Percentiles rank a stretch among this genome's conserved stretches.
Evolutionary conservation across 2,888 invertebrate species (phyloP).

Genomic region (Eulithis prunata): DNA sequence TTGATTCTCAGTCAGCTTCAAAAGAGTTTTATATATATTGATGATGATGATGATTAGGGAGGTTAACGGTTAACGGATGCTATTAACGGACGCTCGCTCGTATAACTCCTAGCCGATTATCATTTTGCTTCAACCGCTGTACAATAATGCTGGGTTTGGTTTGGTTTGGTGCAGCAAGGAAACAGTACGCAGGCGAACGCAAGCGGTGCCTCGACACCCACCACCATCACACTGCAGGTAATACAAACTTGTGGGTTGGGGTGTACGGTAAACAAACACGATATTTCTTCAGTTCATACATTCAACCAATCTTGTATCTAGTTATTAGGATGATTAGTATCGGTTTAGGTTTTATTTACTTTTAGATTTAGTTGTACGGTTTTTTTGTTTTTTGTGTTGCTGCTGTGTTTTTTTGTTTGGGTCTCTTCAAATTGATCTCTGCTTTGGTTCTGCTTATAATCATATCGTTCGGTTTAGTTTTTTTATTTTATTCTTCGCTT

Average conservation of each 20-base stretch:
- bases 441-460: neutral
- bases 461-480: no score
- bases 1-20: no score
- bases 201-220: conserved; percentile 59
- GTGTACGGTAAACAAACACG: conserved; percentile 20
- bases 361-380: conserved; percentile 3
- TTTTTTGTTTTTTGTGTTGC: neutral
- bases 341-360: neutral
- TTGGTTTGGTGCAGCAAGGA: conserved; percentile 72
- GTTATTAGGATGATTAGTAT: no score
- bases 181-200: conserved; percentile 59
- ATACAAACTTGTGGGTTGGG: conserved; percentile 37
- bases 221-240: conserved; percentile 80
- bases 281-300: no score
- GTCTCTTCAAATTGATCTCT: neutral
- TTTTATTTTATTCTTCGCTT: neutral
- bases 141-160: conserved; percentile 48
- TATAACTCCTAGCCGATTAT: no score
- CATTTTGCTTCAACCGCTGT: conserved; percentile 27
- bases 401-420: neutral
- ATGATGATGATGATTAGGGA: no score
- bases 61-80: no score
- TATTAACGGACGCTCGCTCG: no score
- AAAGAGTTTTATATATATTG: no score
- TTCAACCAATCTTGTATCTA: no score